Percentiles rank a stretch among this genome's conserved stretches.
Conservation (phyloP, 2,888 invertebrate species). For the Nymphalis urticae region DNA sequence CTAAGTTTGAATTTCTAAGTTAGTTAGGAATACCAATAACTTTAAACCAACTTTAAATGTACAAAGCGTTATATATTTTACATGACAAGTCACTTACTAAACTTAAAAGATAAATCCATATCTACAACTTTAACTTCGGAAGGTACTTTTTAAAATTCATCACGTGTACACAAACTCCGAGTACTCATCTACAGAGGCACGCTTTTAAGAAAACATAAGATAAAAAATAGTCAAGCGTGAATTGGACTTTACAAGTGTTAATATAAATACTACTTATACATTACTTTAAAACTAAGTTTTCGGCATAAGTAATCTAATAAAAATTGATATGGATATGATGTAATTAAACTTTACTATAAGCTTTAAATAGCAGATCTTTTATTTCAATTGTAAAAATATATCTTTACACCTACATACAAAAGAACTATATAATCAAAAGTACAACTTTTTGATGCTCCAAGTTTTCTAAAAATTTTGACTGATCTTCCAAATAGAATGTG, state of each 20-base stretch:
- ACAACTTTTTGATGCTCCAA: too few relatives aligned
- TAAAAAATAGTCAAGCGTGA: conserved; percentile 43
- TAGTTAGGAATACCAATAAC: conserved; percentile 24
- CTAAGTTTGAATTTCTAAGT: neutral
- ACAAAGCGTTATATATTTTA: conserved; percentile 44
- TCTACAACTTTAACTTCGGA: conserved; percentile 23
- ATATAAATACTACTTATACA: neutral
- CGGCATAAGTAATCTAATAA: too few relatives aligned
- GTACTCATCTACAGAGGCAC: conserved; percentile 63
- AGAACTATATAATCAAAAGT: too few relatives aligned
- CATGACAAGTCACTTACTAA: conserved; percentile 59
- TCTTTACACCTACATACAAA: too few relatives aligned
- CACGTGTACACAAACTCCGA: conserved; percentile 61
- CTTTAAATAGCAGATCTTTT: too few relatives aligned
- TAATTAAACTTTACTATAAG: too few relatives aligned
- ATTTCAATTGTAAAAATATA: too few relatives aligned
- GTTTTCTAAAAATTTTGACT: too few relatives aligned
- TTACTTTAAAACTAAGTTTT: too few relatives aligned
- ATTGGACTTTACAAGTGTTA: neutral
- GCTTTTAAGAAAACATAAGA: conserved; percentile 58
- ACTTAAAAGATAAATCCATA: conserved; percentile 66
- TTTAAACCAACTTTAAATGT: conserved; percentile 21
- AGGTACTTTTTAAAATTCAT: conserved; percentile 72
- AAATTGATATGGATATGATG: too few relatives aligned
- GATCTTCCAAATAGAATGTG: too few relatives aligned